Base-by-base conservation (phyloP, 2,797 vertebrate genomes). In the Gobio occitaniae region DNA sequence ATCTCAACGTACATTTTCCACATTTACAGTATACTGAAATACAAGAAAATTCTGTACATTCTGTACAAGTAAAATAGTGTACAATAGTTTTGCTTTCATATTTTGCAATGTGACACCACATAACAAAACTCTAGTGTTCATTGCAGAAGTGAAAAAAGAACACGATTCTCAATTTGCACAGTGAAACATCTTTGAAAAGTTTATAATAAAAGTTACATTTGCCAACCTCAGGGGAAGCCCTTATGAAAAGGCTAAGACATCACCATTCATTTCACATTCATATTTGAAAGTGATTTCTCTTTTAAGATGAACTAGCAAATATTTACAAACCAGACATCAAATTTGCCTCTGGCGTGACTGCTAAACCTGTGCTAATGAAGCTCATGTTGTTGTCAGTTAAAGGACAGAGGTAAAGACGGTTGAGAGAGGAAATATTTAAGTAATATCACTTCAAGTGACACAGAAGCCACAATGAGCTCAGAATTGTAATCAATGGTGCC, bases 401-500 rank as follows among this genome's bases (percentile, higher is more conserved):
- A 74, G 11, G 41, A 80, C 25, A 76, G 50, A 72, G 63, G 54
- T 71, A 66, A 77, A 87, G 78, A 77, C 65, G 10, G 71, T 83
- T 87, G 47, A 71, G 63, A 80, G 54, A 78, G 78, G 70, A 84
- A 81, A 71, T 61, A 82, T 85, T 85, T 6, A 4, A 78, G 79
- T 72, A 70, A 78, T 82, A 78, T 76, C 52, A 65, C 77, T 72
- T 65, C 16, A 61, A 78, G 72, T 63, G 66, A 56, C 72, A 61
- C 65, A 78, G 48, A 44, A 65, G 75, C 85, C 76, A 82, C 84
- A 87, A 71, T 21, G 78, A 87, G 84, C 71, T 61, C 82, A 81
- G 82, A 79, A 84, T 88, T 52, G 54, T 89, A 91, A 92, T 91
- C 90, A 87, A 82, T 77, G 65, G 68, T 77, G 66, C 65, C 87